These are phyloP conservation scores for Craterocephalus amniculus DNA, from an alignment of 2,797 vertebrate species.

Conservation along the genomic window DNA sequence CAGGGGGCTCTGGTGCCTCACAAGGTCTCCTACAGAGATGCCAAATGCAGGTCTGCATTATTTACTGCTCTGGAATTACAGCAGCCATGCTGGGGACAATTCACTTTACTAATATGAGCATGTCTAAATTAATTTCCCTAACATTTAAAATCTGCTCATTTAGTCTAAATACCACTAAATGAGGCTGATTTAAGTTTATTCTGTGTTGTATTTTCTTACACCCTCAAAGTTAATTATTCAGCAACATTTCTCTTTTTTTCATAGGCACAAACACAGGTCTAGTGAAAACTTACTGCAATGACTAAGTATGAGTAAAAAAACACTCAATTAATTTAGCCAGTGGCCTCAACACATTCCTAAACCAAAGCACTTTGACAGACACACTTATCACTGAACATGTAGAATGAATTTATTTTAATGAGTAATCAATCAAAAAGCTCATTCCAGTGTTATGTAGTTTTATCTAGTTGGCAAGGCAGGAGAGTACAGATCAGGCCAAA, in stretches of 20 bases:
- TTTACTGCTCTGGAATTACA: constrained; percentile 54
- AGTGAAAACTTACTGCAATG: neutral
- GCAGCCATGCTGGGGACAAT: constrained; percentile 42
- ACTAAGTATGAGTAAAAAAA: neutral
- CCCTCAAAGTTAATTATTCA: constrained; percentile 33
- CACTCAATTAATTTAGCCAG: neutral
- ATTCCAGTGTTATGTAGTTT: no score
- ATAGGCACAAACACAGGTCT: neutral
- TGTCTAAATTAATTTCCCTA: constrained; percentile 52
- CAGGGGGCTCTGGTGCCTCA: constrained; percentile 64
- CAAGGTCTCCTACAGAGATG: constrained; percentile 53
- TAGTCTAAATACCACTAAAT: constrained; percentile 41
- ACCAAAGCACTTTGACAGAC: no score
- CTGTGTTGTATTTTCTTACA: constrained; percentile 20
- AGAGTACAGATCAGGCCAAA: no score
- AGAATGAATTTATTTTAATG: no score
- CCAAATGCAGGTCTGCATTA: constrained; percentile 51
- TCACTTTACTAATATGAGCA: constrained; percentile 31
- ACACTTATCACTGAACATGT: no score
- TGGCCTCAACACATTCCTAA: neutral
- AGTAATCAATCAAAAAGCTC: no score
- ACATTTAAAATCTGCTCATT: constrained; percentile 42
- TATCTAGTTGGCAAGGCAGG: no score
- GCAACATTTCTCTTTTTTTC: constrained; percentile 12
- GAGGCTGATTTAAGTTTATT: constrained; percentile 33